These are phyloP conservation scores for Dasysyrphus tricinctus DNA, from an alignment of 2,888 invertebrate species.

Conservation along the genomic window DNA sequence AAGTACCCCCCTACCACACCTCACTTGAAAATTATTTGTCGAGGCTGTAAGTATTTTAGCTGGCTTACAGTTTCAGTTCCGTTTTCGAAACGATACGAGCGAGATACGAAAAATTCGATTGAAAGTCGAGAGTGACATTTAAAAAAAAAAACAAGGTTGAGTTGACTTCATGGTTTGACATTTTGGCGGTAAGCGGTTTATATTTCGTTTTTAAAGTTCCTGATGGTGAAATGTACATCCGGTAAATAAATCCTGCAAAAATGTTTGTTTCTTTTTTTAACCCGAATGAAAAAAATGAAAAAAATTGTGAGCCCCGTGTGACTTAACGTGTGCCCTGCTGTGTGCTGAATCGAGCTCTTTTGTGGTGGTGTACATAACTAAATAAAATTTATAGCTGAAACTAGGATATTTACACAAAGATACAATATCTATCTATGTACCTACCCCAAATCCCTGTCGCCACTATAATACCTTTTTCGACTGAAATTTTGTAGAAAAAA, in stretches of 20 bases:
- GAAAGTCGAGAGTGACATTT: background rate
- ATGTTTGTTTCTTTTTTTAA: constrained; percentile 2
- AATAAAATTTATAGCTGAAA: constrained; percentile 28
- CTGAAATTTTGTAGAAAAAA: constrained; percentile 48
- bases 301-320: constrained; percentile 7
- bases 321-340: background rate
- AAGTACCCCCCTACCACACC: constrained; percentile 22
- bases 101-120: constrained; percentile 53
- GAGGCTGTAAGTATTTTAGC: constrained; percentile 54
- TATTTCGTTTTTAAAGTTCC: background rate
- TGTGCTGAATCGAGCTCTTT: background rate
- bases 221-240: constrained; percentile 53
- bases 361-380: background rate
- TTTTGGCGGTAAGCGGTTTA: constrained; percentile 25
- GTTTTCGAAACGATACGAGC: constrained; percentile 57
- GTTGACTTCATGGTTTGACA: background rate
- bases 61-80: constrained; percentile 63
- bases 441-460: background rate
- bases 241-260: constrained; percentile 64
- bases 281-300: background rate
- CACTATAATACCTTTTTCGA: background rate
- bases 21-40: background rate
- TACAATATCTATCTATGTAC: background rate
- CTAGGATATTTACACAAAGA: constrained; percentile 58
- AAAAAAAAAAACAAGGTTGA: constrained; percentile 19